phyloP scores from a whole-genome alignment of 2,113 vertebrate species.

The Tympanuchus pallidicinctus region DNA sequence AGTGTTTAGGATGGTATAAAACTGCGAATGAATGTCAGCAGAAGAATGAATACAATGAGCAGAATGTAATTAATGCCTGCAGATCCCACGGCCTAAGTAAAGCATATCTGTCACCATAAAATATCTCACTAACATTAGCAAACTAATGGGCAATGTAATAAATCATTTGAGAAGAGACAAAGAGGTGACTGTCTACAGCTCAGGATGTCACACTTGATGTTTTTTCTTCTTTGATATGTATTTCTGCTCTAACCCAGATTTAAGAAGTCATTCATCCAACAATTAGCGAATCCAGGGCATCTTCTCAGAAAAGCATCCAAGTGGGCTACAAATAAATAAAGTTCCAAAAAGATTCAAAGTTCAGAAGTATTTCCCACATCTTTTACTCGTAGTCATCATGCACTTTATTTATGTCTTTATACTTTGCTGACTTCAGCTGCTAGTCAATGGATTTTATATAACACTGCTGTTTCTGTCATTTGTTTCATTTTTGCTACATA shows the following conservation, averaged over 20 bases:
- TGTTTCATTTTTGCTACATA: neutral
- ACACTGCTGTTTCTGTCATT: neutral
- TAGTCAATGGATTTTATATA: neutral
- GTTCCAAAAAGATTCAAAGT: neutral
- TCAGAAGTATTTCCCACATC: neutral
- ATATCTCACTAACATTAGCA: neutral
- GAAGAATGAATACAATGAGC: neutral
- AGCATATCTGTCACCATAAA: neutral
- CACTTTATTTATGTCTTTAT: conserved; percentile 13
- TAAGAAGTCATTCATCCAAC: neutral
- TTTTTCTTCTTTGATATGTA: neutral
- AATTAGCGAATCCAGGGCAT: neutral
- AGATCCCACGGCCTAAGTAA: neutral
- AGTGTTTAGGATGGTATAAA: neutral
- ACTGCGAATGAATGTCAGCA: neutral
- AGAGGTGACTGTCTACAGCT: neutral
- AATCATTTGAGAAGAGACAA: neutral
- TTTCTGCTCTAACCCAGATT: neutral
- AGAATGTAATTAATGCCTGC: neutral
- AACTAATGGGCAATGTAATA: neutral
- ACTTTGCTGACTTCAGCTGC: neutral
- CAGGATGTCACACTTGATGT: neutral
- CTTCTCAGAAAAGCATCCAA: neutral
- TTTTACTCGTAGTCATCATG: neutral
- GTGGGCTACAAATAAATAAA: neutral